Conservation (phyloP, 2,888 invertebrate genomes). For the Byasa hedistus region DNA sequence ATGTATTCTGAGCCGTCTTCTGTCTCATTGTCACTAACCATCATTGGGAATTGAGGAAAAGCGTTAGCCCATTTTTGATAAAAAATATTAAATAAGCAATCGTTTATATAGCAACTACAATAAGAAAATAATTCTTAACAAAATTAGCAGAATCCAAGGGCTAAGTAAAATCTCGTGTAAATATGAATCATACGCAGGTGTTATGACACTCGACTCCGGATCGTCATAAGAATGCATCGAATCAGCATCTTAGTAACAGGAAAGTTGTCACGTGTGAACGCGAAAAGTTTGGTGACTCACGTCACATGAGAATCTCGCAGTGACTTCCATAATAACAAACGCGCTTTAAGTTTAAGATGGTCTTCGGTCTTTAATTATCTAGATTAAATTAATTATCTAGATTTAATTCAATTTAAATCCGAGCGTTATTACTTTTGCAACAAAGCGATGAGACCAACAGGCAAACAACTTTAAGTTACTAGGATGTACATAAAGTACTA, state of each 20-base stretch:
- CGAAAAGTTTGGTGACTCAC: slow-evolving; percentile 51
- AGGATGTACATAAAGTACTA: too few species aligned
- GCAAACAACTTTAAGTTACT: too few species aligned
- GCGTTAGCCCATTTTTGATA: too few species aligned
- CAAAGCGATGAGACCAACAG: too few species aligned
- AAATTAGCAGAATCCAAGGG: not conserved
- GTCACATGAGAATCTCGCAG: slow-evolving; percentile 41
- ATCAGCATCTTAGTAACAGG: slow-evolving; percentile 61
- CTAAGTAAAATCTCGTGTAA: slow-evolving; percentile 21
- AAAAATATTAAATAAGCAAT: too few species aligned
- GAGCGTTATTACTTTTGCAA: too few species aligned
- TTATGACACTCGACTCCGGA: slow-evolving; percentile 57
- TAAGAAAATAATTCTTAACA: not conserved
- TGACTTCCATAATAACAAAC: not conserved
- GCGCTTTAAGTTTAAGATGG: not conserved
- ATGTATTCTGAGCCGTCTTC: too few species aligned
- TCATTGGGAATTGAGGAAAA: too few species aligned
- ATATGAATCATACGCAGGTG: slow-evolving; percentile 55
- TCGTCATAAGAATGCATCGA: slow-evolving; percentile 54
- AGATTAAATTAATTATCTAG: too few species aligned
- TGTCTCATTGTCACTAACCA: too few species aligned
- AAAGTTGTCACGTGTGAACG: slow-evolving; percentile 54
- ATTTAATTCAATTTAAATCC: too few species aligned
- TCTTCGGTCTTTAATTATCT: too few species aligned
- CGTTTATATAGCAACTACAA: not conserved